Evolutionary conservation across 2,888 invertebrate species (phyloP), one percentile per base, ranked within the genome.

Genomic region (Drosophila lacicola): DNA sequence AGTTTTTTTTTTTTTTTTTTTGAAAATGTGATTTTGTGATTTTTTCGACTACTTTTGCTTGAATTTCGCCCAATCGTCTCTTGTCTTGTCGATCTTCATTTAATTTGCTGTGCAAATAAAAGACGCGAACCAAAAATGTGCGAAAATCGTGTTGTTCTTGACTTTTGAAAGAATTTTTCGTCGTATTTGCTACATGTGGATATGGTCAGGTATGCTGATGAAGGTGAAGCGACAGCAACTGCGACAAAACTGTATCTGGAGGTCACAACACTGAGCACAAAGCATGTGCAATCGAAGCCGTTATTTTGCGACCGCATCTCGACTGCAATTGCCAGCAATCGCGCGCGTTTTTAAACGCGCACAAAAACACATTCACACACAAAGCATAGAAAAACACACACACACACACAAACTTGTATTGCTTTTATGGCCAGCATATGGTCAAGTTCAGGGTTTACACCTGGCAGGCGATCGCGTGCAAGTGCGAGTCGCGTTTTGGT

Each of bases 391-490:
- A 10, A 39, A 46, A 57, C 17, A 17, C 17, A 49, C 44, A 37
- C 44, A 37, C 50, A 39, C 42, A 33, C 53, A 44, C 19, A 65
- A 68, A 73, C 63, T 66, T 45, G 65, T 56, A 61, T 57, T 70
- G 65, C 58, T 49, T 60, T 69, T 74, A 72, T 50, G 80, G 65
- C 37, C 14, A 37, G 19, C 53, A 63, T 69, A 65, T 82, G 67
- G 70, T 74, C 88, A 84, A 84, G 84, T 84, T 84, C 88, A 84
- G 60, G 80, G 88, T 67, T 37, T 62, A 17, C 36, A 42, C n/a
- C 47, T 42, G 57, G 47, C n/a, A 33, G 50, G 50, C 29, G 19
- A 39, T 41, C 61, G 70, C 67, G 50, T 58, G 57, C 58, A 67
- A 36, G 25, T 42, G 39, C 42, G 17, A 39, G 21, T 11, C 37